Conservation (phyloP, 2,797 vertebrate genomes). For the Gobionotothen gibberifrons region DNA sequence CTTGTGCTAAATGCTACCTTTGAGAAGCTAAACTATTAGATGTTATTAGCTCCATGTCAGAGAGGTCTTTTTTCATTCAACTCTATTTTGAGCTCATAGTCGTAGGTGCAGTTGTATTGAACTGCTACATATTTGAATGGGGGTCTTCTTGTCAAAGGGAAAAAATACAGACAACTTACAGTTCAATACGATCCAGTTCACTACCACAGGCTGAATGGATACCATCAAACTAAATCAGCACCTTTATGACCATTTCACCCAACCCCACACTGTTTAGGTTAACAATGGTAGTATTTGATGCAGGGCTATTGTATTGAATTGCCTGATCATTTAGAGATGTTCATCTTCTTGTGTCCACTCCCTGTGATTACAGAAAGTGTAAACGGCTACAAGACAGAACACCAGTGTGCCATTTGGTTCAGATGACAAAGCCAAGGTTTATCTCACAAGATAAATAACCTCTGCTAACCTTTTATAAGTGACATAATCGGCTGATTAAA, state of each 20-base stretch:
- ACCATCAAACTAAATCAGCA: background rate
- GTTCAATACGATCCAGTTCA: background rate
- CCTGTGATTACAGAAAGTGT: background rate
- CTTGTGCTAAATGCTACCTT: background rate
- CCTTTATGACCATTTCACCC: background rate
- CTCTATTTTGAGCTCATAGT: background rate
- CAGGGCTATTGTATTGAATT: background rate
- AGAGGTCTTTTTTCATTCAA: background rate
- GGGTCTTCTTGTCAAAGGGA: background rate
- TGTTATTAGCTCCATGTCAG: background rate
- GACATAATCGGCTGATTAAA: conserved; percentile 8
- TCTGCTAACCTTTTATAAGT: conserved; percentile 37
- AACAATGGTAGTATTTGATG: background rate
- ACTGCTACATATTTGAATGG: background rate
- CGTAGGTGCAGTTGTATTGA: background rate
- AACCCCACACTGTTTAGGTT: background rate
- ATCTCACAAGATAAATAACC: conserved; percentile 20
- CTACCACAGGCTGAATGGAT: background rate
- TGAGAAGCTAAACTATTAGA: background rate
- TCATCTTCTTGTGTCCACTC: conserved; percentile 2
- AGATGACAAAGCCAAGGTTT: conserved; percentile 1
- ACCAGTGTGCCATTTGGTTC: background rate
- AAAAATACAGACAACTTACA: background rate
- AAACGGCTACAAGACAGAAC: background rate
- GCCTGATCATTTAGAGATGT: background rate